Evolutionary conservation across 2,888 invertebrate species (phyloP).

Genomic region (Elegia similella): DNA sequence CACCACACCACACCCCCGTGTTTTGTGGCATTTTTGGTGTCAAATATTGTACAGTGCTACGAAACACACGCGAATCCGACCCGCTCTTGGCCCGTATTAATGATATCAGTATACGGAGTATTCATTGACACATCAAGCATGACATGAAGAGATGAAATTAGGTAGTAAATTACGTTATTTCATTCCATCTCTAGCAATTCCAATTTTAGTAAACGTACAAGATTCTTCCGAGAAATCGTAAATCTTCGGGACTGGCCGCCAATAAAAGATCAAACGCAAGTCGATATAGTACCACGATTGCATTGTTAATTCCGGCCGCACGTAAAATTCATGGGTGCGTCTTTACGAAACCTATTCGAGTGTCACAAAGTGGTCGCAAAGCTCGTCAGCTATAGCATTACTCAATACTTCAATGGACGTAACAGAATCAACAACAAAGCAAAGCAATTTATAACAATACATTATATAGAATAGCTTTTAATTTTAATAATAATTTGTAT

Average conservation of each 20-base stretch:
- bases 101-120: no score
- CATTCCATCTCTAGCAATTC: not conserved
- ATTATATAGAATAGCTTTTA: no score
- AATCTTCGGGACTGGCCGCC: constrained; percentile 10
- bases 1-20: no score
- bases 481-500: no score
- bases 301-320: constrained; percentile 14
- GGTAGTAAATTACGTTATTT: not conserved
- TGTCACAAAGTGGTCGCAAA: constrained; percentile 1
- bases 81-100: no score
- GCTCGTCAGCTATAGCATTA: not conserved
- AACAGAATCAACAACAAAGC: no score
- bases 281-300: constrained; percentile 9
- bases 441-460: no score
- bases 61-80: no score
- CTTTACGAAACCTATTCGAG: constrained; percentile 14
- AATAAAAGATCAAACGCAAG: constrained; percentile 20
- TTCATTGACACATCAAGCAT: no score
- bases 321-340: constrained; percentile 8
- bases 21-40: no score
- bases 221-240: constrained; percentile 9
- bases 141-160: no score
- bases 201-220: not conserved
- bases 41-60: no score
- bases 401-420: not conserved